Conservation (phyloP, 2,888 invertebrate species). For the Temnothorax ravouxi region DNA sequence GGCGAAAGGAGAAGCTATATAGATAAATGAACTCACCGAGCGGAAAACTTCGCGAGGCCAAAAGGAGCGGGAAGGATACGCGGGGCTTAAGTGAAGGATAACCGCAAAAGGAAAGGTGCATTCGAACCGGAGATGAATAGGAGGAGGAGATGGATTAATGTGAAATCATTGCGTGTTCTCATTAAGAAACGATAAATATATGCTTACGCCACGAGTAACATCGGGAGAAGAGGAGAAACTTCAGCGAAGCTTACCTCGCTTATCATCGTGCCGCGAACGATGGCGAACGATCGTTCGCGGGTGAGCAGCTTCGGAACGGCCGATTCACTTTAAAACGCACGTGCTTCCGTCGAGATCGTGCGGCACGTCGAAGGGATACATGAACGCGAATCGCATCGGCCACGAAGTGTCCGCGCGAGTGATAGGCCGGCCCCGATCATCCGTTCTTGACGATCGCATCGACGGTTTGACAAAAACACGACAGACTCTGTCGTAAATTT, state of each 20-base stretch:
- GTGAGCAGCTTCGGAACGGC: constrained; percentile 3
- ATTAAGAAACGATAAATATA: constrained; percentile 6
- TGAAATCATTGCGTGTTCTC: not conserved
- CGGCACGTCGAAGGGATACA: not conserved
- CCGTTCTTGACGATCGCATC: constrained; percentile 9
- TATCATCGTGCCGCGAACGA: constrained; percentile 23
- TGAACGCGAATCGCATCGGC: constrained; percentile 15
- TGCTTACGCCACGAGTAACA: not conserved
- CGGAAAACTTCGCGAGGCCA: constrained; percentile 18
- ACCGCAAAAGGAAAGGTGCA: constrained; percentile 1
- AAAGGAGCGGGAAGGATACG: constrained; percentile 9
- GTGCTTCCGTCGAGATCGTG: constrained; percentile 5
- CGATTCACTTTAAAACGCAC: constrained; percentile 29
- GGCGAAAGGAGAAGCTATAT: constrained; percentile 38
- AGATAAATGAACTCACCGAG: constrained; percentile 44
- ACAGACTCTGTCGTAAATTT: not conserved
- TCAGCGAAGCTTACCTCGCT: not conserved
- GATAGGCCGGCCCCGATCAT: constrained; percentile 5
- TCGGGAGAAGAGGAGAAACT: constrained; percentile 4
- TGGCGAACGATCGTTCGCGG: constrained; percentile 23
- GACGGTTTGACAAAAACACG: not conserved
- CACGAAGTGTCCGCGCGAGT: constrained; percentile 12
- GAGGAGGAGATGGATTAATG: constrained; percentile 12
- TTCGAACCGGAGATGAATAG: constrained; percentile 2
- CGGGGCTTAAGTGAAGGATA: constrained; percentile 27